These are phyloP conservation scores for Vanessa cardui DNA, from an alignment of 2,888 invertebrate genomes.

Conservation along the genomic window DNA sequence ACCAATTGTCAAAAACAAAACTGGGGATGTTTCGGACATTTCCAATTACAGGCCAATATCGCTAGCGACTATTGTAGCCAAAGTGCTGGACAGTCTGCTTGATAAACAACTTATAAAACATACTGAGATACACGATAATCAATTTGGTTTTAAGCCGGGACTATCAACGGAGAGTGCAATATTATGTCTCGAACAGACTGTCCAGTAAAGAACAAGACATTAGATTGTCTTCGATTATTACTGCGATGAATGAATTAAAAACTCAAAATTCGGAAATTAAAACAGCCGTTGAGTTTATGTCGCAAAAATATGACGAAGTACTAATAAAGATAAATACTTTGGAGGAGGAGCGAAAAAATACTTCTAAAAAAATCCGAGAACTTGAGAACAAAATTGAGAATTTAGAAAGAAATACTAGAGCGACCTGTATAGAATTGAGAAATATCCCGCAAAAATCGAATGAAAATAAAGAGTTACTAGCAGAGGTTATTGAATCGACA, in stretches of 20 bases:
- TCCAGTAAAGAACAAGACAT: conserved; percentile 5
- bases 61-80: too few species aligned
- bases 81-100: too few species aligned
- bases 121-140: too few species aligned
- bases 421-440: neutral
- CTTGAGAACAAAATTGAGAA: conserved; percentile 2
- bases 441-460: conserved; percentile 1
- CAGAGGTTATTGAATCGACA: conserved; percentile 6
- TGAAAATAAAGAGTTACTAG: neutral
- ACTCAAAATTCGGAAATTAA: conserved; percentile 2
- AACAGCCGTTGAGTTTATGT: neutral
- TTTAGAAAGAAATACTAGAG: neutral
- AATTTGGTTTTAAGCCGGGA: too few species aligned
- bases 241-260: neutral
- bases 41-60: too few species aligned
- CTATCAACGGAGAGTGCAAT: too few species aligned
- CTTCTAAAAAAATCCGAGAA: neutral
- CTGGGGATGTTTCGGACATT: too few species aligned
- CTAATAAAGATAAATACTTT: neutral
- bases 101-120: too few species aligned
- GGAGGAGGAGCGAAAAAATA: neutral
- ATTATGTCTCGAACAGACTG: too few species aligned
- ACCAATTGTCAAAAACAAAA: too few species aligned
- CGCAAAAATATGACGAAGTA: conserved; percentile 1
- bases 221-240: neutral